Evolutionary conservation across 2,888 invertebrate species (phyloP).

Genomic region (Philereme transversata): DNA sequence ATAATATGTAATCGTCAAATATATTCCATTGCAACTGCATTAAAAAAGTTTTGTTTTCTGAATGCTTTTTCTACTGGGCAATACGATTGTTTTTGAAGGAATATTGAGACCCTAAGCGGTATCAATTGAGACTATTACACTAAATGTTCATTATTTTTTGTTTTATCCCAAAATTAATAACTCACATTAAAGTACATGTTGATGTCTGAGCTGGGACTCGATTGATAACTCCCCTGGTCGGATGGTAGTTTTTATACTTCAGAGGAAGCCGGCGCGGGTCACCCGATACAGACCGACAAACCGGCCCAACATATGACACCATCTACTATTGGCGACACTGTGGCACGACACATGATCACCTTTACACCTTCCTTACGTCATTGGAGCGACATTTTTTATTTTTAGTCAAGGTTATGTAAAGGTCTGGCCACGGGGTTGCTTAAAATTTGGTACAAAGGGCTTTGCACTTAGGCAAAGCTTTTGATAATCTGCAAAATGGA

Average conservation of each 20-base stretch:
- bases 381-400: constrained; percentile 58
- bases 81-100: background rate
- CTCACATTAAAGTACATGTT: constrained; percentile 79
- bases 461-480: too few species aligned
- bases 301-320: constrained; percentile 75
- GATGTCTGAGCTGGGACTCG: constrained; percentile 64
- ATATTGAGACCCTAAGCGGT: too few species aligned
- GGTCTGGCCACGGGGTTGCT: constrained; percentile 46
- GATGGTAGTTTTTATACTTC: constrained; percentile 77
- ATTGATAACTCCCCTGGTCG: constrained; percentile 66
- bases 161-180: constrained; percentile 16
- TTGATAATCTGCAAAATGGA: too few species aligned
- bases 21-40: too few species aligned
- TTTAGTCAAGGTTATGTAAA: constrained; percentile 71
- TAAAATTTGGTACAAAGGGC: too few species aligned
- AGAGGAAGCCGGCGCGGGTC: constrained; percentile 61
- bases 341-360: constrained; percentile 62
- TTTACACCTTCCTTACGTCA: constrained; percentile 71
- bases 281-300: constrained; percentile 75
- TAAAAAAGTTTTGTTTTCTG: too few species aligned
- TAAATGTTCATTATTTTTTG: background rate
- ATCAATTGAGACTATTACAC: too few species aligned
- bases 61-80: too few species aligned
- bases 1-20: too few species aligned
- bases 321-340: constrained; percentile 24